Evolutionary conservation across 2,888 invertebrate species (phyloP), one percentile per base, ranked within the genome.

Genomic region (Pyrochroa serraticornis): DNA sequence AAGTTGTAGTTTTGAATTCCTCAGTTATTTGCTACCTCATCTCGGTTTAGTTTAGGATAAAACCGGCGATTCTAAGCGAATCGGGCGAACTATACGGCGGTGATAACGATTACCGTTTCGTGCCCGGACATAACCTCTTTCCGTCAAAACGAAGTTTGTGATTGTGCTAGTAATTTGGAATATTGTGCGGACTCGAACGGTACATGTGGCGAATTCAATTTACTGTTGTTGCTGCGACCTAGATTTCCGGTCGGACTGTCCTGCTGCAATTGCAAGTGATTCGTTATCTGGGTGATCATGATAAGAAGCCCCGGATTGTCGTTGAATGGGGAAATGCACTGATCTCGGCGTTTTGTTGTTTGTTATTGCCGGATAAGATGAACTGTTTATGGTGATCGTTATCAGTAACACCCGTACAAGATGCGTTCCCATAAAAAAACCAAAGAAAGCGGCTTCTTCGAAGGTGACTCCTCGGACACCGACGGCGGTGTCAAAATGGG

Each of bases 381-480:
- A 22, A 22, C 22, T 43, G 12, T 8, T 43, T 43, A 9, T 42
- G 10, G 9, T 42, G 10, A 22, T 45, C n/a, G 13, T 50, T 30
- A 38, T 30, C 8, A 9, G 32, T 10, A 32, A 33, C 35, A 8
- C 10, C 13, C 45, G 14, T 48, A 45, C 56, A 76, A 74, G 68
- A 79, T 80, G 80, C 78, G 80, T 69, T 72, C 73, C 63, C 79
- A 79, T 70, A 79, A 79, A 69, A 79, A 79, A 71, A 80, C 79
- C 62, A 79, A 91, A 83, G 92, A 92, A 82, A 91, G 91, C 78
- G 91, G 91, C 64, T 92, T 90, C 77, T 92, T 90, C 83, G 91
- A 91, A 80, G 90, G 89, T 68, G 87, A 86, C 76, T 84, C 85
- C 74, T 84, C 85, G 72, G 86, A 86, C 74, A 84, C 84, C 65